These are phyloP conservation scores for Chlorops oryzae DNA, from an alignment of 1,140 invertebrate species.

Conservation along the genomic window DNA sequence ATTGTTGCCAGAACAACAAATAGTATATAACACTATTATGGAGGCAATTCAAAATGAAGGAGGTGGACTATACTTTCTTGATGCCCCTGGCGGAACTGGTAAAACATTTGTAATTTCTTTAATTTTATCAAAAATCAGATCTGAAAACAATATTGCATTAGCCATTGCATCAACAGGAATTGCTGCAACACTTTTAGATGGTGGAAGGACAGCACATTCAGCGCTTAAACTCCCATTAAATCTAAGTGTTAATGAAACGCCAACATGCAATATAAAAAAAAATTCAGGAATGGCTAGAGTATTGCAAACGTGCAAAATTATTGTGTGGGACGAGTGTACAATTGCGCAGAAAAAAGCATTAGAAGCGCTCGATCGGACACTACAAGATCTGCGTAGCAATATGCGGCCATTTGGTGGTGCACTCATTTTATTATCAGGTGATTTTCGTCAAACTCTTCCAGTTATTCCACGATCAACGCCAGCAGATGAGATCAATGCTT, in stretches of 20 bases:
- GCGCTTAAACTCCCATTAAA: conserved; percentile 12
- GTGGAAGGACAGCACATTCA: conserved; percentile 13
- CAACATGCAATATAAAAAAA: conserved; percentile 30
- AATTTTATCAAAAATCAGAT: conserved; percentile 34
- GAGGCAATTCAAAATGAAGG: conserved; percentile 12
- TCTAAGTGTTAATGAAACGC: conserved; percentile 1
- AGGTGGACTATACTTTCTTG: conserved; percentile 29
- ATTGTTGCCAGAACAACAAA: conserved; percentile 17
- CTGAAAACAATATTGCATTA: conserved; percentile 38
- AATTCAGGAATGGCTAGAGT: conserved; percentile 31
- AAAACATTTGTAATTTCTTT: conserved; percentile 47
- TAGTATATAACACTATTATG: conserved; percentile 22
- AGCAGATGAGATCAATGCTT: conserved; percentile 43
- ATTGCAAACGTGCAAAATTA: conserved; percentile 23
- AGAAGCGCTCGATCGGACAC: conserved; percentile 44
- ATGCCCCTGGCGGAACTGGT: conserved; percentile 35
- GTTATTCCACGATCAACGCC: conserved; percentile 45
- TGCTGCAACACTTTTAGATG: conserved; percentile 9
- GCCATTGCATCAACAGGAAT: conserved; percentile 51
- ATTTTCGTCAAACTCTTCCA: conserved; percentile 52
- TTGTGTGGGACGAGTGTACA: conserved; percentile 28
- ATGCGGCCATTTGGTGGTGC: conserved; percentile 28
- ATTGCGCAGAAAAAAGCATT: conserved; percentile 21
- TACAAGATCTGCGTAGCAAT: conserved; percentile 39
- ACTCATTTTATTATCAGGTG: conserved; percentile 40